Evolutionary conservation across 2,888 invertebrate genomes (phyloP), one percentile per base, ranked within the genome.

Genomic region (Drosophila greeni): DNA sequence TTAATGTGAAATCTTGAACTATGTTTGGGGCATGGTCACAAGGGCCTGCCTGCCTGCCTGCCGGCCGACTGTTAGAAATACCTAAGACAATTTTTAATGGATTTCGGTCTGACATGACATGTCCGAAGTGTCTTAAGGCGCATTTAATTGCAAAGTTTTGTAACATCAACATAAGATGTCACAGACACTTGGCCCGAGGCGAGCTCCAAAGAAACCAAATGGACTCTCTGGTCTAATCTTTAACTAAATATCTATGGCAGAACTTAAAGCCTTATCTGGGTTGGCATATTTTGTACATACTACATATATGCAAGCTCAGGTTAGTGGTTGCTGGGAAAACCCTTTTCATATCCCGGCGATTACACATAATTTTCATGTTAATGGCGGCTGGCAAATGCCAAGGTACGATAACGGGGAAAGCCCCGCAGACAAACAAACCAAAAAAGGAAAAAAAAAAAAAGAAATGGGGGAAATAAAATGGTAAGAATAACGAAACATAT

Each of bases 1-100:
- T 79, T 82, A 79, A 79, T 79, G 79, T 79, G 83, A 79, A 79
- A 79, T 79, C 79, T 79, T 81, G 67, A 83, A 81, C 79, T 82
- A 79, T 77, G 83, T 72, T 78, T 82, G 82, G 76, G 83, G 77
- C 78, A 82, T 79, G 73, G 78, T 72, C 83, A 58, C 72, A 74
- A 79, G 74, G 76, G 82, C 76, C 31, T 12, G 45, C 16, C 43
- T 39, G 36, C 12, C 31, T 6, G 43, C 5, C 31, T 3, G 23
- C 26, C 8, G 31, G 36, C 36, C 36, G 36, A 16, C 7, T 18
- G 48, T 20, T 37, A 26, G n/a, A 59, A 67, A 58, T 56, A 66
- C 64, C 37, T 80, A 78, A 82, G 80, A 77, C 83, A 65, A 58
- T 68, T 80, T 75, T 79, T 82, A 78, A 78, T 78, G 81, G 83